A percentile compares a stretch with the other conserved stretches of the same genome.
phyloP scores from a whole-genome alignment of 2,888 invertebrate genomes.

The Yponomeuta evonymella region DNA sequence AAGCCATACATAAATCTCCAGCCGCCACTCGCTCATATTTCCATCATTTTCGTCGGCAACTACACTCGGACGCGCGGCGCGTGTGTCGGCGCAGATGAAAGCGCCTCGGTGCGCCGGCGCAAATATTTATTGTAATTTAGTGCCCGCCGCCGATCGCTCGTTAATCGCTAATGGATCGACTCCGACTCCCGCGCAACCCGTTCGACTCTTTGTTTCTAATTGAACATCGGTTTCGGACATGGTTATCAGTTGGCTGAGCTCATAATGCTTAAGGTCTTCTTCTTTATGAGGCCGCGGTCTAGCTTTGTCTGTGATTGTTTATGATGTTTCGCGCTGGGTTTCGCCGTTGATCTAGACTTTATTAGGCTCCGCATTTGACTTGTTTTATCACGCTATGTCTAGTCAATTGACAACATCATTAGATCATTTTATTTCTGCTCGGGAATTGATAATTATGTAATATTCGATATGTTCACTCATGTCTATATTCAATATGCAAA shows the following conservation, averaged over 20 bases:
- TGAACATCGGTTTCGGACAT: constrained; percentile 13
- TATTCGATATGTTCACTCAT: too few relatives aligned
- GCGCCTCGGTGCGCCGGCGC: constrained; percentile 54
- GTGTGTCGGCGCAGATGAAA: constrained; percentile 69
- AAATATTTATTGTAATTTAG: constrained; percentile 77
- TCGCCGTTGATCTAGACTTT: not conserved
- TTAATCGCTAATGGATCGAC: constrained; percentile 72
- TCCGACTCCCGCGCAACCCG: constrained; percentile 39
- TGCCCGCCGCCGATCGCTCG: constrained; percentile 63
- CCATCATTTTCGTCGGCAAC: constrained; percentile 6
- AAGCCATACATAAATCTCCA: constrained; percentile 4
- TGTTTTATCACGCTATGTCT: not conserved
- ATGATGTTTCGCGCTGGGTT: not conserved
- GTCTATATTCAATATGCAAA: too few relatives aligned
- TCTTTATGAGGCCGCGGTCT: not conserved
- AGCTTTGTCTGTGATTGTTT: not conserved
- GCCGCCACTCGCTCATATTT: not conserved
- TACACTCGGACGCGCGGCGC: constrained; percentile 43
- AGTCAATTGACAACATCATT: too few relatives aligned
- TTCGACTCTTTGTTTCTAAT: constrained; percentile 21
- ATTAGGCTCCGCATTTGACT: not conserved
- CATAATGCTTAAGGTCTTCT: not conserved
- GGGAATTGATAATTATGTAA: too few relatives aligned
- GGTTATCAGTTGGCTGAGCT: constrained; percentile 4
- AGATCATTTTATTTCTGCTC: too few relatives aligned